Percentiles rank a stretch among this genome's conserved stretches.
Evolutionary conservation across 2,888 invertebrate species (phyloP).

Genomic region (Cosmia trapezina): DNA sequence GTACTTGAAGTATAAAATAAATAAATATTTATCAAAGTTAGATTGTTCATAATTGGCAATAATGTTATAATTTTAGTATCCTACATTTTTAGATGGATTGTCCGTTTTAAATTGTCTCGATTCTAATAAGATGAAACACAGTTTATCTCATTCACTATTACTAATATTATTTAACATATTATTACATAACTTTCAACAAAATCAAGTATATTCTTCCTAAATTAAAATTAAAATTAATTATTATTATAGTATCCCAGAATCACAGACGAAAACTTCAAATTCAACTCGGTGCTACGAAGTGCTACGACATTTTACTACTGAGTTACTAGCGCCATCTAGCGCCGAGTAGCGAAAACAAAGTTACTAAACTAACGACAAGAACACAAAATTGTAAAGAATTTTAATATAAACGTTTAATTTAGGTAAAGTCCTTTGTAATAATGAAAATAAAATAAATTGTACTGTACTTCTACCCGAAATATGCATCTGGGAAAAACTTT

Average conservation of each 20-base stretch:
- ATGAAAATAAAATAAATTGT: background rate
- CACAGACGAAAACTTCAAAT: constrained; percentile 9
- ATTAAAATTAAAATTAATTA: background rate
- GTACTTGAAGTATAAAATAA: too few species aligned
- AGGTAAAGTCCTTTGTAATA: too few species aligned
- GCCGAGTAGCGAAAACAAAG: constrained; percentile 77
- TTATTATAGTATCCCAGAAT: background rate
- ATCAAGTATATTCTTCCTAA: too few species aligned
- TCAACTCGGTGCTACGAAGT: constrained; percentile 26
- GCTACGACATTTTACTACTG: background rate
- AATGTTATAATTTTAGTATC: background rate
- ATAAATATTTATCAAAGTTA: background rate
- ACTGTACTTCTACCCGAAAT: background rate
- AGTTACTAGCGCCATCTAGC: constrained; percentile 80
- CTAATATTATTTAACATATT: too few species aligned
- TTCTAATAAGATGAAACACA: background rate
- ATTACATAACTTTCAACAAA: too few species aligned
- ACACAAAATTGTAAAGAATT: background rate
- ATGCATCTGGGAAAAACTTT: background rate
- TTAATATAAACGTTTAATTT: too few species aligned
- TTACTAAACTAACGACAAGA: background rate
- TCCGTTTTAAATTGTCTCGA: background rate
- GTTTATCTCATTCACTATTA: too few species aligned
- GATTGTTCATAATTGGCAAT: background rate
- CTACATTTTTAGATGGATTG: background rate